Conservation (phyloP, 1,140 invertebrate species). For the Drosophila ficusphila region DNA sequence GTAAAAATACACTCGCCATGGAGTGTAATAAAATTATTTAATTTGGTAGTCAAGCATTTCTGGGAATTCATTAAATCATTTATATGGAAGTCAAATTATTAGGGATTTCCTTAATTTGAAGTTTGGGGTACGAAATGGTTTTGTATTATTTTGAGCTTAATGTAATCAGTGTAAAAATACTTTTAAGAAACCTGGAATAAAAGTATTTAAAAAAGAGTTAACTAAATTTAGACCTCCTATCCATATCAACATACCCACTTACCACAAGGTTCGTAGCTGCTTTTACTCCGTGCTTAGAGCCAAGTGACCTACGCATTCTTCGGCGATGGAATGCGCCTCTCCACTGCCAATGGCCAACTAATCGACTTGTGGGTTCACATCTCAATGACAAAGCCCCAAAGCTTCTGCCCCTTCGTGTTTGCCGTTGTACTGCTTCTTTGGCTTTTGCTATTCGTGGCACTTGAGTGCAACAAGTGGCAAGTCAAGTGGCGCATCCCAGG, state of each 20-base stretch:
- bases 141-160: neutral
- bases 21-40: slow-evolving; percentile 32
- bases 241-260: slow-evolving; percentile 23
- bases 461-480: slow-evolving; percentile 79
- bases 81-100: slow-evolving; percentile 4
- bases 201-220: too few species aligned
- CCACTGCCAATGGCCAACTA: slow-evolving; percentile 65
- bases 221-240: too few species aligned
- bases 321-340: slow-evolving; percentile 31
- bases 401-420: slow-evolving; percentile 37
- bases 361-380: slow-evolving; percentile 66
- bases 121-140: neutral
- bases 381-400: slow-evolving; percentile 71
- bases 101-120: neutral
- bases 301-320: slow-evolving; percentile 42
- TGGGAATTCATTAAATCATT: slow-evolving; percentile 26
- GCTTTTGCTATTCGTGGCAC: slow-evolving; percentile 61
- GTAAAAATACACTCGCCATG: slow-evolving; percentile 26
- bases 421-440: slow-evolving; percentile 17
- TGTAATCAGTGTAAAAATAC: neutral
- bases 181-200: too few species aligned
- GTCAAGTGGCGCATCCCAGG: slow-evolving; percentile 60
- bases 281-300: slow-evolving; percentile 2
- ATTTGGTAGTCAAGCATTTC: slow-evolving; percentile 18
- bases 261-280: slow-evolving; percentile 9